These are phyloP conservation scores for Anoplophora glabripennis DNA, from an alignment of 1,140 invertebrate genomes.

Conservation along the genomic window DNA sequence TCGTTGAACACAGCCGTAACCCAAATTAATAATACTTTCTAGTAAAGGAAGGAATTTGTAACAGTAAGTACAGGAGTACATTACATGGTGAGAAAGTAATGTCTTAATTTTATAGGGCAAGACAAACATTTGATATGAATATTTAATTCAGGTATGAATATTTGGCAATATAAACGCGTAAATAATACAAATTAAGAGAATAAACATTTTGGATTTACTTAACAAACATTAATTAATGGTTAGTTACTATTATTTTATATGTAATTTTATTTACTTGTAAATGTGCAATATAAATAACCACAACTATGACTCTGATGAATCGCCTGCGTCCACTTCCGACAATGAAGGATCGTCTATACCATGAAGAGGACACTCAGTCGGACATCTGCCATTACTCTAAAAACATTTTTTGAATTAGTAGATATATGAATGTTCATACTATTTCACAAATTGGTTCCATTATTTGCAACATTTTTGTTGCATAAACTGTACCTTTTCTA, in stretches of 20 bases:
- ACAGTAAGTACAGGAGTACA: no score
- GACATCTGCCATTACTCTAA: constrained; percentile 37
- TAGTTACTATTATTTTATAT: background rate
- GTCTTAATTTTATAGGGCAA: no score
- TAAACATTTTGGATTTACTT: background rate
- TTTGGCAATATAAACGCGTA: no score
- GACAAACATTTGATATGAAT: no score
- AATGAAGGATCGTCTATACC: constrained; percentile 27
- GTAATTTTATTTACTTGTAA: no score
- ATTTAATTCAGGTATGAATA: no score
- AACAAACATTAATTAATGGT: background rate
- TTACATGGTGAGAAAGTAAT: no score
- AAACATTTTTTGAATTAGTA: constrained; percentile 13
- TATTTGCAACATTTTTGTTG: background rate
- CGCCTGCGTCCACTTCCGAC: background rate
- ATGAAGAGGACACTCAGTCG: constrained; percentile 34
- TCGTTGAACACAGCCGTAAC: no score
- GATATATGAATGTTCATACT: background rate
- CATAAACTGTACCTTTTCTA: no score
- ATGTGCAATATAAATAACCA: constrained; percentile 1
- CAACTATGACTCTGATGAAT: background rate
- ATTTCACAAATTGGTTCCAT: background rate
- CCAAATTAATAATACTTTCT: no score
- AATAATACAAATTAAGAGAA: background rate
- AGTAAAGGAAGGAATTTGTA: no score